Evolutionary conservation across 2,113 vertebrate genomes (phyloP).

Genomic region (Capreolus pygargus): DNA sequence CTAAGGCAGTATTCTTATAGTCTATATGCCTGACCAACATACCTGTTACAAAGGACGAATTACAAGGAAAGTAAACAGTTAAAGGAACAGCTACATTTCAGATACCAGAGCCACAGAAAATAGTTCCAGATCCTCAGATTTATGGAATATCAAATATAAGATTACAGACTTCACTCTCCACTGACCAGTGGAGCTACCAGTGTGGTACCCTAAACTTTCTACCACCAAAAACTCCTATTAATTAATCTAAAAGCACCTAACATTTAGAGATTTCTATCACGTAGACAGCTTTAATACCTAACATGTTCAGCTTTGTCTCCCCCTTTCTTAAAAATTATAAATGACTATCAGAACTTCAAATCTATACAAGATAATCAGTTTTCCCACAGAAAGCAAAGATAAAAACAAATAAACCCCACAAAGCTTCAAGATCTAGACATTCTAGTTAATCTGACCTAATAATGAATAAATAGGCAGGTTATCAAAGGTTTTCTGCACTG

Average conservation of each 20-base stretch:
- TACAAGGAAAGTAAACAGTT: neutral
- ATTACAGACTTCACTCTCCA: neutral
- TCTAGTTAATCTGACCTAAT: neutral
- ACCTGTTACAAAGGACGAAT: neutral
- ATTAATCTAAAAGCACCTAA: slow-evolving; percentile 1
- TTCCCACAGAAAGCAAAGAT: neutral
- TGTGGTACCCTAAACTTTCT: neutral
- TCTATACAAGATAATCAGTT: neutral
- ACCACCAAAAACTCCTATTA: neutral
- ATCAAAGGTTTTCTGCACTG: neutral
- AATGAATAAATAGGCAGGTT: neutral
- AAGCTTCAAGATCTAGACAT: neutral
- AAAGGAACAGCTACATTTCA: neutral
- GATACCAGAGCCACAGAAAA: neutral
- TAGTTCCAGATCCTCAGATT: neutral
- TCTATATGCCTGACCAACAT: neutral
- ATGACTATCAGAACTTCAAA: neutral
- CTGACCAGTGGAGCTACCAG: neutral
- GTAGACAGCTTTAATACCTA: neutral
- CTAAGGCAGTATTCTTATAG: neutral
- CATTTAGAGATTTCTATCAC: neutral
- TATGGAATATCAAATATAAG: neutral
- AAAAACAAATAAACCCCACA: neutral
- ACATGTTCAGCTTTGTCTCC: neutral
- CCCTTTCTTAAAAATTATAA: neutral